phyloP scores from a whole-genome alignment of 2,113 vertebrate genomes.

The Pomatorhinus ruficollis region DNA sequence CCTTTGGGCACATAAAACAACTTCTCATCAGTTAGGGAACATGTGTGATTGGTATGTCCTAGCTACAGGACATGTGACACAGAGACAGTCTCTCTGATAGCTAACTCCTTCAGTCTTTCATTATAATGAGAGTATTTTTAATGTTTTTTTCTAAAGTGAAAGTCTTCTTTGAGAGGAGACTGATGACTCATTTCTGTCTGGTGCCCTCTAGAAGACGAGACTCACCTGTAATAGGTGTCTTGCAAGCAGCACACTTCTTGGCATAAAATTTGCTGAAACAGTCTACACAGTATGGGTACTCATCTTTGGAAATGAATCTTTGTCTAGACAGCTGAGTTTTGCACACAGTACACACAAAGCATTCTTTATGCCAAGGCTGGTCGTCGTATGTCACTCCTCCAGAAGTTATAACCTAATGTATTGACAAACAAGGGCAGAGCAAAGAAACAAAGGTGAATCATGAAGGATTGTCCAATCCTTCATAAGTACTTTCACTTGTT shows the following conservation, averaged over 20 bases:
- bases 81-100: not conserved
- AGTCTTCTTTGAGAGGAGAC: not conserved
- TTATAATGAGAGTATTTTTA: not conserved
- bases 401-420: constrained; percentile 72
- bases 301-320: constrained; percentile 77
- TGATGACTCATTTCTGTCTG: not conserved
- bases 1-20: not conserved
- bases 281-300: constrained; percentile 75
- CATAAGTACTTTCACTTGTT: not conserved
- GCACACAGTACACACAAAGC: constrained; percentile 78
- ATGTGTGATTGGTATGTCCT: accelerated
- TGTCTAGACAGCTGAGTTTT: constrained; percentile 73
- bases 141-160: not conserved
- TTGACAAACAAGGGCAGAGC: not conserved
- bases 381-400: constrained; percentile 72
- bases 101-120: not conserved
- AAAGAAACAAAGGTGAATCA: not conserved
- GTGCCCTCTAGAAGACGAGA: not conserved
- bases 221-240: constrained; percentile 77
- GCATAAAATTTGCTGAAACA: constrained; percentile 75
- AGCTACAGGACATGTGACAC: not conserved
- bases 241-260: constrained; percentile 74
- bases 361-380: constrained; percentile 81
- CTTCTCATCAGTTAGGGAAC: not conserved
- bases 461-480: not conserved